A percentile compares a stretch with the other conserved stretches of the same genome.
Evolutionary conservation across 2,113 vertebrate species (phyloP).

Genomic region (Hippocampus barbouri): DNA sequence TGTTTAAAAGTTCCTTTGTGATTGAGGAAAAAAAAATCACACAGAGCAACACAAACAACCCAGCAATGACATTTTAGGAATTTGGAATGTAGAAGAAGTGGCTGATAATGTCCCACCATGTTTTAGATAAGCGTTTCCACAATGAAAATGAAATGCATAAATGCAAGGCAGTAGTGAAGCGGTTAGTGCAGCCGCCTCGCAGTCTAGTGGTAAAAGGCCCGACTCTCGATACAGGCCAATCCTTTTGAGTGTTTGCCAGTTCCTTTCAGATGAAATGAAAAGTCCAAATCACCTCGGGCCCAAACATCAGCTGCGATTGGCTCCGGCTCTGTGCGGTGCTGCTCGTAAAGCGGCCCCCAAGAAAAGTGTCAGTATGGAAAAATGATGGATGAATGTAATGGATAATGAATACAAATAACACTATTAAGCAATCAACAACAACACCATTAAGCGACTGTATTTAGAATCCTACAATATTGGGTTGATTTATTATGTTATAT

Average conservation of each 20-base stretch:
- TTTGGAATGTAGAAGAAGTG: background rate
- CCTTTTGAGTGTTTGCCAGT: background rate
- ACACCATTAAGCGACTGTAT: too few relatives aligned
- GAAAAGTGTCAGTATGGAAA: too few relatives aligned
- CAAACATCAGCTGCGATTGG: background rate
- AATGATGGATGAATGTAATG: too few relatives aligned
- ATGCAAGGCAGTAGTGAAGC: background rate
- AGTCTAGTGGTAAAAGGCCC: background rate
- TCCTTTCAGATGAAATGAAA: background rate
- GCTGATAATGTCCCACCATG: background rate
- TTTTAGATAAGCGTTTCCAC: background rate
- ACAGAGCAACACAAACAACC: background rate
- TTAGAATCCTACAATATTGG: too few relatives aligned
- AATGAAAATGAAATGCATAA: background rate
- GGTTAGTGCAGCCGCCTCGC: background rate
- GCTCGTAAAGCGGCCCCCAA: too few relatives aligned
- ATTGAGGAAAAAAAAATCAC: background rate
- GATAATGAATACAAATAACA: too few relatives aligned
- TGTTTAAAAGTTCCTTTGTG: background rate
- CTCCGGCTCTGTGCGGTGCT: too few relatives aligned
- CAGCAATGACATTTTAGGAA: background rate
- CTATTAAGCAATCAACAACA: too few relatives aligned
- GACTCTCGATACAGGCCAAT: too few relatives aligned
- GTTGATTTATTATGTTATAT: too few relatives aligned
- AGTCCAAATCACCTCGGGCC: background rate